These are phyloP conservation scores for Anorthoa munda DNA, from an alignment of 2,888 invertebrate species.

Conservation along the genomic window DNA sequence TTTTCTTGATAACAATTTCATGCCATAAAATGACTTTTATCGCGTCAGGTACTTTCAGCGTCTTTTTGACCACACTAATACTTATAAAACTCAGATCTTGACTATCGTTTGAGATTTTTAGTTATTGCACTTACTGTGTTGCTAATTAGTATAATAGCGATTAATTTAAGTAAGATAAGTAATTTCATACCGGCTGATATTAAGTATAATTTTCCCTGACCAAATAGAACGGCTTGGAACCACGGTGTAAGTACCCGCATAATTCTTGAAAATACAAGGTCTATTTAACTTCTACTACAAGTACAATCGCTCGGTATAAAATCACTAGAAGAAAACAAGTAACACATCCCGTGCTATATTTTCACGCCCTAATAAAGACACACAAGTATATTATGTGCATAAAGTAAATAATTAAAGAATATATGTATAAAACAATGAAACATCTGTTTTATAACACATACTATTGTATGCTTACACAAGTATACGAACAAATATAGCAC, in stretches of 20 bases:
- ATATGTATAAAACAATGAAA: slow-evolving; percentile 17
- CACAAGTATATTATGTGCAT: slow-evolving; percentile 15
- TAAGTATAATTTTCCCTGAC: not conserved
- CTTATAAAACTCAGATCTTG: slow-evolving; percentile 57
- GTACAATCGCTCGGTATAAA: not conserved
- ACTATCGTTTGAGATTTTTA: slow-evolving; percentile 31
- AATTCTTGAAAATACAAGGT: too few relatives aligned
- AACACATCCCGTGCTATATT: slow-evolving; percentile 20
- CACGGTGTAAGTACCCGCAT: too few relatives aligned
- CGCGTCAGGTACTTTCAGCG: slow-evolving; percentile 26
- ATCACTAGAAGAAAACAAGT: not conserved
- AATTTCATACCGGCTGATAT: not conserved
- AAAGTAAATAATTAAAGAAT: slow-evolving; percentile 15
- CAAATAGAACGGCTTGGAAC: not conserved
- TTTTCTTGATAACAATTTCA: slow-evolving; percentile 17
- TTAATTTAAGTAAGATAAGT: not conserved
- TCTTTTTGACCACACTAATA: slow-evolving; percentile 41
- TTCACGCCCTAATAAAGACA: slow-evolving; percentile 10
- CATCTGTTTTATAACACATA: slow-evolving; percentile 24
- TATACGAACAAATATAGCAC: slow-evolving; percentile 58
- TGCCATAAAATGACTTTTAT: slow-evolving; percentile 18
- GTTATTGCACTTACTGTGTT: slow-evolving; percentile 47
- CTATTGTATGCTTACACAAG: slow-evolving; percentile 16
- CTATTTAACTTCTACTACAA: not conserved
- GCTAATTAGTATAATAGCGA: slow-evolving; percentile 19